Percentiles rank a stretch among this genome's conserved stretches.
Conservation (phyloP, 2,888 invertebrate genomes). For the Pteria penguin region DNA sequence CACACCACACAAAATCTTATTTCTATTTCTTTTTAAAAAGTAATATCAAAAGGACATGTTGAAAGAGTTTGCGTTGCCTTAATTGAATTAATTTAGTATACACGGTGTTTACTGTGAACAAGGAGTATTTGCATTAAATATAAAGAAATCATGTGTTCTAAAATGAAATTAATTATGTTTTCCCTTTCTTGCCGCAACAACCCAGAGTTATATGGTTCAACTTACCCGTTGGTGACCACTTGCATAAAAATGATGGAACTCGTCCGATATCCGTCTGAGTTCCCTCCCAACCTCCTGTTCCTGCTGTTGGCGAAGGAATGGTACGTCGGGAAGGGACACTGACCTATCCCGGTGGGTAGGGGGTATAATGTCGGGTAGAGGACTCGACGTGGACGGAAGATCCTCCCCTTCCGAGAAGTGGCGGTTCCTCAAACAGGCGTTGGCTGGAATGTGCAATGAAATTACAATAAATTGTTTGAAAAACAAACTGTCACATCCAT, state of each 20-base stretch:
- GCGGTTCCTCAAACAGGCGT: slow-evolving; percentile 41
- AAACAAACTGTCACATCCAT: no score
- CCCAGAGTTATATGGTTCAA: no score
- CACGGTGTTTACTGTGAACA: no score
- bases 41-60: no score
- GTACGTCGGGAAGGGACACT: slow-evolving; percentile 65
- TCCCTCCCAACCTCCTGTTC: slow-evolving; percentile 69
- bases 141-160: no score
- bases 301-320: slow-evolving; percentile 53
- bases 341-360: slow-evolving; percentile 60
- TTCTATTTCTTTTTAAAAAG: no score
- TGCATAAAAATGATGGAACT: slow-evolving; percentile 62
- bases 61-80: no score
- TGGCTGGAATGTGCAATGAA: slow-evolving; percentile 29
- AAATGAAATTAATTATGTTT: no score
- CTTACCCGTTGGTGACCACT: slow-evolving; percentile 38
- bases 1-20: no score
- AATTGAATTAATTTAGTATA: no score
- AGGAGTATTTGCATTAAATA: no score
- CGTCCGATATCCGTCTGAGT: slow-evolving; percentile 71
- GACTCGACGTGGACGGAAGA: slow-evolving; percentile 27
- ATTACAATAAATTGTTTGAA: not conserved
- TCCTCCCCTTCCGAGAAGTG: slow-evolving; percentile 53
- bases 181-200: no score
- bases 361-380: slow-evolving; percentile 71